Evolutionary conservation across 2,113 vertebrate genomes (phyloP), one percentile per base, ranked within the genome.

Genomic region (Bungarus multicinctus): DNA sequence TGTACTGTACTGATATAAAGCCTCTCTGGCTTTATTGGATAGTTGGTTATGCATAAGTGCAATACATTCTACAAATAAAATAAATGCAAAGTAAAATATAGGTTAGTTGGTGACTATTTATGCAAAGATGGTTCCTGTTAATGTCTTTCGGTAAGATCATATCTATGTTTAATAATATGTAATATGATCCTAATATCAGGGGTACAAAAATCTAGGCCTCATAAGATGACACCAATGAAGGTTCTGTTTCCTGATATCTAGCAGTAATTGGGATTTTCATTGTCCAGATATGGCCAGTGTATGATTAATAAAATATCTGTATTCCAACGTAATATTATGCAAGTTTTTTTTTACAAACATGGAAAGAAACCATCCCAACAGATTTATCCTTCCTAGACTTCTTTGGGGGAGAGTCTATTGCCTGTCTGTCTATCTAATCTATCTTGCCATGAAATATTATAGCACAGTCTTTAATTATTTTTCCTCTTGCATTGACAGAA

Each of bases 401-500:
- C 89, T 91, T 90, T 81, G 91, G 52, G 50, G 87, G 89, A 50
- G 50, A 57, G 88, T 89, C 64, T 91, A 60, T 60, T 8, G 25
- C 10, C 57, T 25, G 8, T 60, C 57, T 25, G 18, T 55, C 54
- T 55, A 57, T 57, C 22, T 57, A 57, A 57, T 57, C 54, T 57
- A 23, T 57, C 55, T 57, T 57, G 55, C 52, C 14, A 6, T 93
- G 43, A 89, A 94, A 93, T 88, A 81, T 94, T 81, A 91, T 54
- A 89, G 9, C 18, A n/a, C 55, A 91, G 81, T 16, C 74, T 93
- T 91, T 64, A 39, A 93, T 93, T n/a, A 69, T 69, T 34, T 93
- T 85, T 22, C 57, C 11, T 69, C 54, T 87, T 88, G 58, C 30
- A 74, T 27, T 86, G 89, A 86, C 52, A 74, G 57, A 90, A 90